Conservation (phyloP, 2,888 invertebrate genomes). For the Pemphredon lugubris region DNA sequence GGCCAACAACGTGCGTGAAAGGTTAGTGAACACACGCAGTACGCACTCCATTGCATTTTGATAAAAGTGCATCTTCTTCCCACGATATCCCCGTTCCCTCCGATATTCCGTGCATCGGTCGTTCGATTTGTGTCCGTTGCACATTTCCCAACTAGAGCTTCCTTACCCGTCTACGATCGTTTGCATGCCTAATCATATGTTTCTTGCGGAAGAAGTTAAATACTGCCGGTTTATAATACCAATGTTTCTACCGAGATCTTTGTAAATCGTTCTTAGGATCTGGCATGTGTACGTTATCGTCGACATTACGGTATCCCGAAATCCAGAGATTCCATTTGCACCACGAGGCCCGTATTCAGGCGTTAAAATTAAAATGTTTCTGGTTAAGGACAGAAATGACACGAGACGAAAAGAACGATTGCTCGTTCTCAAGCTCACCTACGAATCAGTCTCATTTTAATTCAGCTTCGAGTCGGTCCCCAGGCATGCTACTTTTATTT, state of each 20-base stretch:
- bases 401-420: slow-evolving; percentile 43
- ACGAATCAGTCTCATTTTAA: slow-evolving; percentile 73
- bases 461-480: slow-evolving; percentile 59
- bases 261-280: neutral
- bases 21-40: slow-evolving; percentile 86
- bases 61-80: slow-evolving; percentile 10
- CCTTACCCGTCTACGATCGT: no score
- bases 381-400: slow-evolving; percentile 67
- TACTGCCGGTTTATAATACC: no score
- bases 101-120: neutral
- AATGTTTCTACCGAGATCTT: no score
- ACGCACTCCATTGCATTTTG: slow-evolving; percentile 74
- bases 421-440: slow-evolving; percentile 65
- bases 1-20: slow-evolving; percentile 98
- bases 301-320: no score
- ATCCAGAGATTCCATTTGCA: no score
- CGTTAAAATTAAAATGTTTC: slow-evolving; percentile 80
- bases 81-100: neutral
- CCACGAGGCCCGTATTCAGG: slow-evolving; percentile 82
- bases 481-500: slow-evolving; percentile 56
- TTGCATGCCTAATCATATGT: neutral
- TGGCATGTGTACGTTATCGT: no score
- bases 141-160: no score
- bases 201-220: no score
- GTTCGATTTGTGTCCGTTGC: no score